Conservation (phyloP, 2,797 vertebrate species). For the Pseudomugil tenellus region DNA sequence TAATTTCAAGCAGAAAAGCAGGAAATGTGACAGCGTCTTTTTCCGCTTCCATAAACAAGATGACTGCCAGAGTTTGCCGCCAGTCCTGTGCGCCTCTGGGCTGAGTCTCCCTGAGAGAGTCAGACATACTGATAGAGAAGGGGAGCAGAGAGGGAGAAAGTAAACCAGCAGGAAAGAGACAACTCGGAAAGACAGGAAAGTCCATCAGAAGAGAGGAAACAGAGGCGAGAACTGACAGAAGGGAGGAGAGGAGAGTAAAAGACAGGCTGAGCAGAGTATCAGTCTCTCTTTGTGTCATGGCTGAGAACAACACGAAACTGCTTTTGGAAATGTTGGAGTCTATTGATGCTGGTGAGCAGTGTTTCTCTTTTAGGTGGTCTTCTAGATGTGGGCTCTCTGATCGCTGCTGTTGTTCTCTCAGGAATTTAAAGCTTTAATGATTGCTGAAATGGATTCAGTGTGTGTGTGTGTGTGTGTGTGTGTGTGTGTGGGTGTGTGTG, state of each 20-base stretch:
- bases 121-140: slow-evolving; percentile 57
- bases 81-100: slow-evolving; percentile 73
- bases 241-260: slow-evolving; percentile 44
- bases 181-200: slow-evolving; percentile 68
- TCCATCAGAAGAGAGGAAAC: slow-evolving; percentile 59
- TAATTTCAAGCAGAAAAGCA: slow-evolving; percentile 94
- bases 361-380: slow-evolving; percentile 24
- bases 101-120: slow-evolving; percentile 59
- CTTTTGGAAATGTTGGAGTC: slow-evolving; percentile 86
- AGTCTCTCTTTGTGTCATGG: slow-evolving; percentile 84
- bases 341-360: slow-evolving; percentile 92
- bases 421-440: slow-evolving; percentile 51
- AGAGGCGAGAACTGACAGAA: slow-evolving; percentile 51
- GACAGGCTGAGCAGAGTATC: slow-evolving; percentile 31
- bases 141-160: slow-evolving; percentile 55
- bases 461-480: too few relatives aligned
- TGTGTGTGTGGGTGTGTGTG: too few relatives aligned
- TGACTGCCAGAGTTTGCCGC: slow-evolving; percentile 68
- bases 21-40: slow-evolving; percentile 94
- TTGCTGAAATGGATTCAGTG: slow-evolving; percentile 30
- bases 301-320: slow-evolving; percentile 83
- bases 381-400: slow-evolving; percentile 58
- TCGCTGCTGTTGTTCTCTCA: slow-evolving; percentile 31
- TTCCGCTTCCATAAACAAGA: slow-evolving; percentile 93
- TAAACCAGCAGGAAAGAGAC: slow-evolving; percentile 66